Evolutionary conservation across 2,113 vertebrate species (phyloP), one percentile per base, ranked within the genome.

Genomic region (Oryzias curvinotus): DNA sequence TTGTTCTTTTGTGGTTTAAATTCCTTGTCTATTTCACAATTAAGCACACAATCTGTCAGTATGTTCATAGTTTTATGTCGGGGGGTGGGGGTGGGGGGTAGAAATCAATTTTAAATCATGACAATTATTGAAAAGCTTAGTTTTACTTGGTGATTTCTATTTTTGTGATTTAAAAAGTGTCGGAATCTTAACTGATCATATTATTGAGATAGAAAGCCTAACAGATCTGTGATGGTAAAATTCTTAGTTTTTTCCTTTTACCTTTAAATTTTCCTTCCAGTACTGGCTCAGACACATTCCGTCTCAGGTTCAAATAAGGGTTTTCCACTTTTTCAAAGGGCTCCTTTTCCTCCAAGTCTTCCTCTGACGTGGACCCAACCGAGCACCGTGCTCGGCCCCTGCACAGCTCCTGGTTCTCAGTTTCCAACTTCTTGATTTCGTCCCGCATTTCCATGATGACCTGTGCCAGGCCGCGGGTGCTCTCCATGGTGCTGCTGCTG

Each of bases 371-470:
- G 3, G 28, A 36, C 12, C 30, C 57, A 14, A 30, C 43, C 50
- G 60, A 26, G 0, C 57, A 66, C 60, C 85, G 85, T 17, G 68
- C 71, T 55, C 90, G 62, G 57, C 91, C 91, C 59, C 87, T 90
- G 0, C 83, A 84, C 55, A 98, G 92, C 3, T 84, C 90, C 19
- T 70, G 84, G 80, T 99, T 98, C 59, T 98, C 95, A 10, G 76
- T 88, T 83, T 97, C 92, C 76, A 96, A 82, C 71, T 89, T 92
- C 72, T 90, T 87, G 81, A 98, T 96, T 5, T 96, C 94, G 4
- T 90, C 90, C 1, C 45, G 88, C 95, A 98, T 93, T 82, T 96
- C 93, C 69, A 84, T 87, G 86, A 98, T 92, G 54, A 96, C 72
- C 66, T 85, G 87, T n/a, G 93, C 75, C 17, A 97, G 91, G 62